Conservation (phyloP, 2,797 vertebrate genomes). For the Knipowitschia caucasica region DNA sequence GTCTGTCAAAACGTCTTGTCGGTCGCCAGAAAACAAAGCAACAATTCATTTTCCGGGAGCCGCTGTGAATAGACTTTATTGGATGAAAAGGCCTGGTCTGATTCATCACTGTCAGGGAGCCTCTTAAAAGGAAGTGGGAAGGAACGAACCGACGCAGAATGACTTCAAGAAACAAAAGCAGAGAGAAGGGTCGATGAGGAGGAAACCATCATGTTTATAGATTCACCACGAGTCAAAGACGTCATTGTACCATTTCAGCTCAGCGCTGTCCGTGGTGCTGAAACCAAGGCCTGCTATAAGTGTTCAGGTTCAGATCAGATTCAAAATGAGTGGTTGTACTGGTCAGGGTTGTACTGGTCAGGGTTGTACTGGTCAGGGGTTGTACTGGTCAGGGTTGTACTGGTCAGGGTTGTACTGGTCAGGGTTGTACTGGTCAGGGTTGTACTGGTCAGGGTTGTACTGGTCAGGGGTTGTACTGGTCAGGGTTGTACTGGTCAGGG, state of each 20-base stretch:
- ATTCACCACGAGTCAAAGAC: conserved; percentile 17
- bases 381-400: no score
- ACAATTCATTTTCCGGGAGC: conserved; percentile 9
- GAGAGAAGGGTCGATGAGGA: conserved; percentile 9
- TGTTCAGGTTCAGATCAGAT: neutral
- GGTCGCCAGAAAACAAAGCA: neutral
- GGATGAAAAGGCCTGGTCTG: conserved; percentile 9
- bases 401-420: no score
- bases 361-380: no score
- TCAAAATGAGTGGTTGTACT: no score
- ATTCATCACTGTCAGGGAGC: neutral
- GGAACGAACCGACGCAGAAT: neutral
- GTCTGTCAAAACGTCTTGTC: conserved; percentile 2
- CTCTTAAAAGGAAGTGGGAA: conserved; percentile 2
- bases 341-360: no score
- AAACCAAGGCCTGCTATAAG: neutral
- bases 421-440: no score
- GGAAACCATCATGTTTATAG: conserved; percentile 23
- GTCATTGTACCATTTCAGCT: conserved; percentile 17
- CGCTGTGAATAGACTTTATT: conserved; percentile 5
- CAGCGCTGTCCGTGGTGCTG: conserved; percentile 1
- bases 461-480: no score
- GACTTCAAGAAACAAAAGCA: conserved; percentile 5
- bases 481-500: no score
- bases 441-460: no score